Conservation (phyloP, 1,140 invertebrate genomes). For the Zaprionus lachaisei region DNA sequence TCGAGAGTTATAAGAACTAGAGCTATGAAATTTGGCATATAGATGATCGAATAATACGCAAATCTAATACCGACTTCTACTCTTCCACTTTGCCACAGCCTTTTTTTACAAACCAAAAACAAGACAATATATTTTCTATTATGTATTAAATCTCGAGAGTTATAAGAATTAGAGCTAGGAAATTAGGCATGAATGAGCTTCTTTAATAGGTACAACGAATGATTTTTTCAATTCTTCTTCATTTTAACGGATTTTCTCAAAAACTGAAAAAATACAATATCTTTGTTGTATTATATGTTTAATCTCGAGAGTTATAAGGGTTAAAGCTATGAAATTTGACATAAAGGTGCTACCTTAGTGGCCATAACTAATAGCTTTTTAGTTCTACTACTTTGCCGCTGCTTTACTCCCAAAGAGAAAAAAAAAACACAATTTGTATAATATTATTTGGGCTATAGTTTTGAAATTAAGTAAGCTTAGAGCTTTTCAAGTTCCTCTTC, state of each 20-base stretch:
- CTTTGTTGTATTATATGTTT: too few relatives aligned
- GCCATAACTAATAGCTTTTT: neutral
- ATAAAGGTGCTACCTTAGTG: neutral
- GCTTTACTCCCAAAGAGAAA: neutral
- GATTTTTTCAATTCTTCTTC: rapidly evolving
- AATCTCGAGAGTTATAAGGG: neutral
- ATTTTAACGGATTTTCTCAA: too few relatives aligned
- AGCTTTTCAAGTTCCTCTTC: neutral
- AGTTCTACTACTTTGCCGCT: neutral
- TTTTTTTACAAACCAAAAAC: too few relatives aligned
- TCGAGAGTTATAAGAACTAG: neutral
- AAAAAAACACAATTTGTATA: neutral
- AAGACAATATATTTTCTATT: too few relatives aligned
- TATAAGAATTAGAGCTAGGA: neutral
- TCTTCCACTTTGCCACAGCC: too few relatives aligned
- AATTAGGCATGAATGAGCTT: neutral
- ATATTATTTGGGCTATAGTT: neutral
- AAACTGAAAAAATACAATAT: too few relatives aligned
- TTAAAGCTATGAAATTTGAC: neutral
- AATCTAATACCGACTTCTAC: too few relatives aligned
- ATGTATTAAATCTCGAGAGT: neutral
- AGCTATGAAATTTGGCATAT: neutral
- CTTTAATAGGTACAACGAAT: too few relatives aligned
- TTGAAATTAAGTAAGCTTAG: neutral
- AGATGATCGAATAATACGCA: too few relatives aligned